These are phyloP conservation scores for Muschampia plurimacula DNA, from an alignment of 2,888 invertebrate genomes.

Conservation along the genomic window DNA sequence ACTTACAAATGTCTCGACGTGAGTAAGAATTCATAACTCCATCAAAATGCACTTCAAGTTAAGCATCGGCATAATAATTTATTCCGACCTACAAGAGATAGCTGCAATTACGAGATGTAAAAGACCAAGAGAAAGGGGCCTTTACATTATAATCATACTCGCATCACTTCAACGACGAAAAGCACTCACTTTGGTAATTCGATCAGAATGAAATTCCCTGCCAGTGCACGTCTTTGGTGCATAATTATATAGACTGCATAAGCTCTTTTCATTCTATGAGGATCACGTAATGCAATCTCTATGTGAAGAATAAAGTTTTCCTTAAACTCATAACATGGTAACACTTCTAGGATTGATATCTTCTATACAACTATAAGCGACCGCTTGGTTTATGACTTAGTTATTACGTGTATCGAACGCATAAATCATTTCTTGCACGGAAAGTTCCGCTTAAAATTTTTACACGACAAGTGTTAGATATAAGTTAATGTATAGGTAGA, in stretches of 20 bases:
- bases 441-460: too few relatives aligned
- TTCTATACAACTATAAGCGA: too few relatives aligned
- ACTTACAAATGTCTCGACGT: background rate
- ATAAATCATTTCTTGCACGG: too few relatives aligned
- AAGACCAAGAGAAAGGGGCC: background rate
- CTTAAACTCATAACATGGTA: background rate
- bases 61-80: background rate
- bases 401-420: too few relatives aligned
- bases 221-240: conserved; percentile 31
- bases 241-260: conserved; percentile 25
- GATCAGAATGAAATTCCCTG: conserved; percentile 37
- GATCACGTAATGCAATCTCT: background rate
- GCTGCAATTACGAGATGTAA: conserved; percentile 22
- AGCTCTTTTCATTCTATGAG: conserved; percentile 22
- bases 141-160: conserved; percentile 13
- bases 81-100: conserved; percentile 14
- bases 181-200: conserved; percentile 31
- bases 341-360: too few relatives aligned
- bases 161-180: conserved; percentile 25
- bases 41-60: conserved; percentile 3
- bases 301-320: background rate
- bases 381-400: too few relatives aligned
- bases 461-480: too few relatives aligned
- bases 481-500: too few relatives aligned
- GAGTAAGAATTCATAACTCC: background rate